phyloP scores from a whole-genome alignment of 2,113 vertebrate genomes.

The Micronycteris hirsuta region DNA sequence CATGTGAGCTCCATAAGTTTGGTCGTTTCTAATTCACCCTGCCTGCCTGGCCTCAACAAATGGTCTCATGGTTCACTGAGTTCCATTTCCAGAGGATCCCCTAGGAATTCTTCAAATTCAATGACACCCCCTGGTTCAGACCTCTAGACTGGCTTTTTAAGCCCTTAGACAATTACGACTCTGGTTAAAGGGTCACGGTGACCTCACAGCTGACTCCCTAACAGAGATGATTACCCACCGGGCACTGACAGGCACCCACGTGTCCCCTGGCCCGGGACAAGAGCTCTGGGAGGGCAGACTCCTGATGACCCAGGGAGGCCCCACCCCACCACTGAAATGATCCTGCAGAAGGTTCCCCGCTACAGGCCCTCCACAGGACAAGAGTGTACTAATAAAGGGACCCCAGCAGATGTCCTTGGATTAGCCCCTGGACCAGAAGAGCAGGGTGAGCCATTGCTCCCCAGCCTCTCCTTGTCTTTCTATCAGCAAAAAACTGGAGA shows the following conservation, averaged over 20 bases:
- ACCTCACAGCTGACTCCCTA: neutral
- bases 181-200: neutral
- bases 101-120: neutral
- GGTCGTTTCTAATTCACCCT: neutral
- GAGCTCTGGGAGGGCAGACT: neutral
- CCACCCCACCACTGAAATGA: neutral
- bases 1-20: neutral
- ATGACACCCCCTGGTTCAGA: neutral
- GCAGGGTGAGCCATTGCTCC: neutral
- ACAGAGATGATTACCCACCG: neutral
- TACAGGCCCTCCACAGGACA: neutral
- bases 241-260: neutral
- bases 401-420: neutral
- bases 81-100: neutral
- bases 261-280: neutral
- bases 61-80: neutral
- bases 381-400: neutral
- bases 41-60: neutral
- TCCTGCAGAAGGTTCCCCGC: neutral
- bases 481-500: neutral
- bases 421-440: neutral
- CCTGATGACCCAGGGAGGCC: neutral
- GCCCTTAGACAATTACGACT: neutral
- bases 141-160: neutral
- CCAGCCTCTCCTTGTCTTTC: neutral